Conservation (phyloP, 2,797 vertebrate genomes). For the Cercopithecus diana region DNA sequence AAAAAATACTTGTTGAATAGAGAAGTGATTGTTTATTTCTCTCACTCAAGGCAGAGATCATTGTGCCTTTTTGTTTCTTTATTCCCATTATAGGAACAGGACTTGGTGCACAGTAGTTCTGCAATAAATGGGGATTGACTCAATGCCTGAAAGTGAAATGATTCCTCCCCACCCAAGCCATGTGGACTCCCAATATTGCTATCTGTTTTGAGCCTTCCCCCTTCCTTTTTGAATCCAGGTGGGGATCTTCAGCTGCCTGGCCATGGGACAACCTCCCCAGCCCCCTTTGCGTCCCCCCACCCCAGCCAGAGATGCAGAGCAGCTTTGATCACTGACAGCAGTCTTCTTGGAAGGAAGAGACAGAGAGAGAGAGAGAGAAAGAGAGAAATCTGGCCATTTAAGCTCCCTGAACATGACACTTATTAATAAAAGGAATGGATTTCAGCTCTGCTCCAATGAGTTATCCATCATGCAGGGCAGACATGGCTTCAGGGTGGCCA, state of each 20-base stretch:
- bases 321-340: conserved; percentile 8
- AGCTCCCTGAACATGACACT: not conserved
- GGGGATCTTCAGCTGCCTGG: not conserved
- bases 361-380: not conserved
- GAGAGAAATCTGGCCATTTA: not conserved
- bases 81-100: not conserved
- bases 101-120: not conserved
- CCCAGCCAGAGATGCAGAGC: not conserved
- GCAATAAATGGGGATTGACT: not conserved
- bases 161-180: accelerated
- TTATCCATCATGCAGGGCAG: not conserved
- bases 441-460: not conserved
- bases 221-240: not conserved
- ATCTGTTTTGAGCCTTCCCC: not conserved
- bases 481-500: accelerated
- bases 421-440: not conserved
- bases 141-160: not conserved
- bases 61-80: not conserved
- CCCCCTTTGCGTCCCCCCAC: not conserved
- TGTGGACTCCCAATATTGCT: not conserved
- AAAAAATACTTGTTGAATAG: not conserved
- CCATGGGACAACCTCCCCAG: not conserved
- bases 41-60: not conserved
- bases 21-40: not conserved
- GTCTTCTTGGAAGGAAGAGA: not conserved